Evolutionary conservation across 2,113 vertebrate genomes (phyloP).

Genomic region (Myodes glareolus): DNA sequence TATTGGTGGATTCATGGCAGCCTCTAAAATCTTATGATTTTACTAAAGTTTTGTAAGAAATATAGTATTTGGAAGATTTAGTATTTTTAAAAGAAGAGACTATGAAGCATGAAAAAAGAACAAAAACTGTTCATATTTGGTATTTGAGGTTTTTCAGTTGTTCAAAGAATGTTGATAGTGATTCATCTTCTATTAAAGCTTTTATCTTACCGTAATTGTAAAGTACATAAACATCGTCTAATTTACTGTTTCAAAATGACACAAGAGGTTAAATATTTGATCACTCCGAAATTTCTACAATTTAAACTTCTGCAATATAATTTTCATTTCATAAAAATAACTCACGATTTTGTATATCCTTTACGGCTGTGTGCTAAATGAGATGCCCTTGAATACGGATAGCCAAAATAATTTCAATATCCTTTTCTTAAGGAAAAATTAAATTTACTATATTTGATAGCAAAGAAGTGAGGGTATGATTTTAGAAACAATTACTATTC

Average conservation of each 20-base stretch:
- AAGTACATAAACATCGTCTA: not conserved
- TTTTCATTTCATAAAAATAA: not conserved
- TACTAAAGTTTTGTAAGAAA: constrained; percentile 57
- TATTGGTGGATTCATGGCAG: constrained; percentile 52
- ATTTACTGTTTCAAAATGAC: not conserved
- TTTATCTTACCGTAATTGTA: not conserved
- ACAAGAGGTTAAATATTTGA: not conserved
- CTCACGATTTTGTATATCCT: not conserved
- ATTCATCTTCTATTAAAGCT: not conserved
- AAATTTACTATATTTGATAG: not conserved
- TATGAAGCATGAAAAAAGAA: constrained; percentile 46
- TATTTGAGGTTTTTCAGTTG: constrained; percentile 19
- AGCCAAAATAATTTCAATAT: not conserved
- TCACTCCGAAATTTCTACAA: not conserved
- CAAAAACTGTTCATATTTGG: not conserved
- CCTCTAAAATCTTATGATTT: constrained; percentile 14
- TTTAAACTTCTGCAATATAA: not conserved
- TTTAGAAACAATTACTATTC: not conserved
- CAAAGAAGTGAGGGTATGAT: not conserved
- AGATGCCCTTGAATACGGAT: not conserved
- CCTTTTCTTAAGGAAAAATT: not conserved
- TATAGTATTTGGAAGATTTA: constrained; percentile 48
- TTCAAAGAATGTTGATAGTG: constrained; percentile 23
- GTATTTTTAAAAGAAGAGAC: constrained; percentile 62
- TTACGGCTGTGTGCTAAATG: not conserved